Base-by-base conservation (phyloP, 2,797 vertebrate genomes). In the Peromyscus nudipes region DNA sequence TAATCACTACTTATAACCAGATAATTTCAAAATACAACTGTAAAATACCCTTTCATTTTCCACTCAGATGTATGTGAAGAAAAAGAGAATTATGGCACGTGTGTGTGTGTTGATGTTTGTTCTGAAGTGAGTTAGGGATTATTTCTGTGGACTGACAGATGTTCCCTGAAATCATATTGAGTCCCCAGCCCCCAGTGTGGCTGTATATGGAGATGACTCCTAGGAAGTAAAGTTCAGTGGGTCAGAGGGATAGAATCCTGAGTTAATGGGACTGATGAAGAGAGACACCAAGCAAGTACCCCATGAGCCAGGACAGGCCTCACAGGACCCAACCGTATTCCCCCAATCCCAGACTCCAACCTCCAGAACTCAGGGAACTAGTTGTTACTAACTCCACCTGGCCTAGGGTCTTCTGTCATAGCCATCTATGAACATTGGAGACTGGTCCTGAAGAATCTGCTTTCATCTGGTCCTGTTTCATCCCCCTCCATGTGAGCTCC, bases 21-120 rank as follows among this genome's bases (percentile, higher is more conserved):
- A 40, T 62, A 89, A 93, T 65, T 87, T 95, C 52, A 84, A 95
- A 86, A n/a, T 67, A 89, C 90, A 94, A 43, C 49, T 81, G 65
- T 29, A 57, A 86, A 92, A 86, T 2, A 25, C 19, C 21, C 1
- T 95, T 97, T 91, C 12, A 57, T 75, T 40, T 94, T 67, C 13
- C n/a, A 21, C 93, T 52, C 34, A 92, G 19, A 73, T 19, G 64
- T 60, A 31, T 17, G 55, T 31, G 67, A 69, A 52, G 49, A 79
- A 40, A 2, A 25, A 55, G n/a, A 79, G 37, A 57, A 69, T 23
- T 80, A 31, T 79, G 29, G 3, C 62, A 6, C 71, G n/a, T n/a
- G 14, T 9, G 19, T 62, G 19, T 23, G 82, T 69, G 46, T 86
- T 83, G 85, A 29, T 71, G 29, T 12, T 62, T 77, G 21, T 81